Evolutionary conservation across 2,888 invertebrate genomes (phyloP), one percentile per base, ranked within the genome.

Genomic region (Agonopterix arenella): DNA sequence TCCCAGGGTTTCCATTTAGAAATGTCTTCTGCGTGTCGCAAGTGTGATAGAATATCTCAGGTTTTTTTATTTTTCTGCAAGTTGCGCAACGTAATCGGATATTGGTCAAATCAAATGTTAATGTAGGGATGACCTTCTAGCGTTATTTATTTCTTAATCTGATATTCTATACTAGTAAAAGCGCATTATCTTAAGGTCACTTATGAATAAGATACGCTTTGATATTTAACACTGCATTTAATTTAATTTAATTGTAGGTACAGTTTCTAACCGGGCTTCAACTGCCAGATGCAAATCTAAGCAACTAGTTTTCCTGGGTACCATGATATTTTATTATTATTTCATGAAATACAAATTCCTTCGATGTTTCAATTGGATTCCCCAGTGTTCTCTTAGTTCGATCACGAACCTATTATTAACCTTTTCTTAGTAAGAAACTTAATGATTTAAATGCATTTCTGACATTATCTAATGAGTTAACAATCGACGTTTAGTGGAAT

Each of bases 111-210:
- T 60, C 18, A 28, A 28, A 28, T 28, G 28, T 28, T 53, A 54
- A 61, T 55, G 57, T 61, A 60, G 52, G 52, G 62, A 56, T 60
- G 67, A 66, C 76, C 73, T 76, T 69, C 66, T 47, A 50, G 54
- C 60, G 57, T 64, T 68, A 60, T 64, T 67, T 63, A 62, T 67
- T 75, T 69, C 62, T 61, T 56, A 67, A 70, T 63, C 43, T 47
- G 49, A 56, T 50, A 55, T 51, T 44, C 28, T 48, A 48, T 38
- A 48, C 44, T 44, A 11, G 36, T 41, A 36, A 43, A 46, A 46
- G 40, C 38, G 43, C 36, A 46, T 42, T 51, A 43, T 16, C 16
- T 16, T 43, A 46, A 47, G 48, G 48, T 51, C 51, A 46, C 38
- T n/a, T 8, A 11, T 36, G n/a, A 28, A 9, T 40, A n/a, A n/a